A percentile compares a stretch with the other conserved stretches of the same genome.
Evolutionary conservation across 1,140 invertebrate species (phyloP).

Genomic region (Dinoponera quadriceps): DNA sequence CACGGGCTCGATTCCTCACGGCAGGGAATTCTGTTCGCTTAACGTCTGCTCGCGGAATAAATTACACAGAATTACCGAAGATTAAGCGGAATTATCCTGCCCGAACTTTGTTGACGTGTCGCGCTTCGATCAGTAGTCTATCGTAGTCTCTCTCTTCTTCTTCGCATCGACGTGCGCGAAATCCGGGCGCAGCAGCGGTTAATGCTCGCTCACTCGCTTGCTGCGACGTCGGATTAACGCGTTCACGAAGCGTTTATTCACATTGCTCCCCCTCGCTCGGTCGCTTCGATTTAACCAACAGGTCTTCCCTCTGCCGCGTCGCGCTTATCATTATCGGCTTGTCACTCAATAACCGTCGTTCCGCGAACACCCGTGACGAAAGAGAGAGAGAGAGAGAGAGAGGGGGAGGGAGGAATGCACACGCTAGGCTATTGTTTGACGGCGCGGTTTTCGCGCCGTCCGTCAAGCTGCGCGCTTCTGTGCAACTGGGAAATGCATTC

Average conservation of each 20-base stretch:
- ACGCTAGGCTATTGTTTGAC: slow-evolving; percentile 25
- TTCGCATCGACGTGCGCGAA: neutral
- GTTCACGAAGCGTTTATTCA: slow-evolving; percentile 48
- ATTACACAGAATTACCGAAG: too few relatives aligned
- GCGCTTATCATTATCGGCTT: slow-evolving; percentile 65
- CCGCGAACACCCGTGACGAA: slow-evolving; percentile 10
- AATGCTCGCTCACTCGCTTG: neutral
- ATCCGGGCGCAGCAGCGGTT: neutral
- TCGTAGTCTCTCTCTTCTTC: neutral
- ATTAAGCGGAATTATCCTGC: neutral
- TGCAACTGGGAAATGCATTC: slow-evolving; percentile 10
- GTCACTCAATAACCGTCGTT: slow-evolving; percentile 50
- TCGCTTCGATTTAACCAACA: slow-evolving; percentile 55
- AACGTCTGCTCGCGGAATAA: too few relatives aligned
- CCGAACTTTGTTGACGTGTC: neutral
- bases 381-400: neutral
- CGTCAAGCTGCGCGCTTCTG: slow-evolving; percentile 1
- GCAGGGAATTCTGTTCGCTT: too few relatives aligned
- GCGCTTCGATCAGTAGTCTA: neutral
- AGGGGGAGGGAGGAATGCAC: neutral
- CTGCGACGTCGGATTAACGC: slow-evolving; percentile 36
- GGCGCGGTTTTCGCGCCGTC: slow-evolving; percentile 17
- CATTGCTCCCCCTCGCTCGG: neutral
- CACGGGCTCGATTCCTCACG: too few relatives aligned
- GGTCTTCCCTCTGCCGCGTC: slow-evolving; percentile 30